These are phyloP conservation scores for Drosophila orosa DNA, from an alignment of 1,140 invertebrate species.

Conservation along the genomic window DNA sequence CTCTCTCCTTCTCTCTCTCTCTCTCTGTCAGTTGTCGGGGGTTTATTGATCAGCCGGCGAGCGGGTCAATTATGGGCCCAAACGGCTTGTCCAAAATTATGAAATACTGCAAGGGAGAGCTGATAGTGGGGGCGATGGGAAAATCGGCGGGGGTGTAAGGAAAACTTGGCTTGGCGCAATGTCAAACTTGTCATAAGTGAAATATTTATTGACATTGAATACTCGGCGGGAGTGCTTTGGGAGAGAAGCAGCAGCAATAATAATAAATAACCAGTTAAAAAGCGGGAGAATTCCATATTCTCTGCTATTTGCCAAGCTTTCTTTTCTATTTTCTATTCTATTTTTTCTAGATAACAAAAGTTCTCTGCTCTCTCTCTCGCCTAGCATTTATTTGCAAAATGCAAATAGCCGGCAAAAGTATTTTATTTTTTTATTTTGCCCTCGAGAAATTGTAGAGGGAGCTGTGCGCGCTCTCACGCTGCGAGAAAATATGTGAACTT, in stretches of 20 bases:
- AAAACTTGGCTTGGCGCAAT: conserved; percentile 27
- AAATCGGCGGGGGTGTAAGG: neutral
- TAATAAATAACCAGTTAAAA: conserved; percentile 49
- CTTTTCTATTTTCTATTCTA: neutral
- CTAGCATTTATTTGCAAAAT: conserved; percentile 31
- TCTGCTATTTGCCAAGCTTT: conserved; percentile 10
- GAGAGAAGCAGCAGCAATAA: conserved; percentile 33
- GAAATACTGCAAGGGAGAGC: conserved; percentile 20
- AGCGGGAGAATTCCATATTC: neutral
- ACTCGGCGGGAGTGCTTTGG: conserved; percentile 1
- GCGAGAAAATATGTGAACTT: conserved; percentile 41
- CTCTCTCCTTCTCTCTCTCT: neutral
- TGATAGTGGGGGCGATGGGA: neutral
- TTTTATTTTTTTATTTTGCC: conserved; percentile 29
- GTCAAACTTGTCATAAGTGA: conserved; percentile 73
- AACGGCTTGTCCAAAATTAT: conserved; percentile 35
- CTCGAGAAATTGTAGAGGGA: conserved; percentile 29
- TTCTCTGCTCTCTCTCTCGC: conserved; percentile 7
- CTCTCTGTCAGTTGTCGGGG: conserved; percentile 26
- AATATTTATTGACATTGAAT: conserved; percentile 68
- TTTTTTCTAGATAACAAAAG: conserved; percentile 4
- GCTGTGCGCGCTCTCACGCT: conserved; percentile 17
- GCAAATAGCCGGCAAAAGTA: conserved; percentile 51
- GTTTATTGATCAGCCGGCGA: conserved; percentile 46
- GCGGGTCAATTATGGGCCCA: conserved; percentile 56